Percentiles rank a stretch among this genome's conserved stretches.
Conservation (phyloP, 1,140 invertebrate genomes). For the Streblospio benedicti region DNA sequence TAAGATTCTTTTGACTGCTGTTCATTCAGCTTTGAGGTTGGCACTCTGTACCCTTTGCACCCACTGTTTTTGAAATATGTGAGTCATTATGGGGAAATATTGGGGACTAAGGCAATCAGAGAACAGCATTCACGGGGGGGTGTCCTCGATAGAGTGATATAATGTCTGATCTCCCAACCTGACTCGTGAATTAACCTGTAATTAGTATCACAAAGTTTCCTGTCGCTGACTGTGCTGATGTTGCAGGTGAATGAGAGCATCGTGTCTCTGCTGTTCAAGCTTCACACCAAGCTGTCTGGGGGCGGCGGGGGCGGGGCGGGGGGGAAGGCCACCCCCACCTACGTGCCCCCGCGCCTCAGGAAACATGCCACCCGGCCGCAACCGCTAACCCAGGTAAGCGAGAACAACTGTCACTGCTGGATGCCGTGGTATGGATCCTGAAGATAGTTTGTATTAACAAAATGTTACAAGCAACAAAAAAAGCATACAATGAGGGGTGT, state of each 20-base stretch:
- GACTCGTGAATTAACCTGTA: background rate
- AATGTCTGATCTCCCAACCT: background rate
- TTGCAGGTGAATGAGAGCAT: conserved; percentile 69
- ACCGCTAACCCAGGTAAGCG: no score
- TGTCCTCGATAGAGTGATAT: background rate
- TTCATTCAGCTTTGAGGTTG: background rate
- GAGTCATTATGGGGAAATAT: background rate
- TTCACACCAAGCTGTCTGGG: conserved; percentile 86
- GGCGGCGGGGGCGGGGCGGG: no score
- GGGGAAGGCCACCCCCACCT: conserved; percentile 62
- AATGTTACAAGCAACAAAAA: background rate
- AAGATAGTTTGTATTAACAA: no score
- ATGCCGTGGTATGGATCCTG: no score
- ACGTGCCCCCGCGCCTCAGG: background rate
- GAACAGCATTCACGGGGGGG: no score
- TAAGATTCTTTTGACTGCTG: no score
- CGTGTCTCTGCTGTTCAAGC: conserved; percentile 77
- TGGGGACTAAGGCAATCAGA: background rate
- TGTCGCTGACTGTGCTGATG: background rate
- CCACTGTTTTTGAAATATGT: background rate
- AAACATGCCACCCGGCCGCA: no score
- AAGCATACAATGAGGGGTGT: no score
- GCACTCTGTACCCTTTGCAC: background rate
- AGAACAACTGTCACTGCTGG: no score
- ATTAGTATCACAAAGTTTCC: conserved; percentile 47